These are phyloP conservation scores for Protonemura montana DNA, from an alignment of 2,888 invertebrate genomes.

Conservation along the genomic window DNA sequence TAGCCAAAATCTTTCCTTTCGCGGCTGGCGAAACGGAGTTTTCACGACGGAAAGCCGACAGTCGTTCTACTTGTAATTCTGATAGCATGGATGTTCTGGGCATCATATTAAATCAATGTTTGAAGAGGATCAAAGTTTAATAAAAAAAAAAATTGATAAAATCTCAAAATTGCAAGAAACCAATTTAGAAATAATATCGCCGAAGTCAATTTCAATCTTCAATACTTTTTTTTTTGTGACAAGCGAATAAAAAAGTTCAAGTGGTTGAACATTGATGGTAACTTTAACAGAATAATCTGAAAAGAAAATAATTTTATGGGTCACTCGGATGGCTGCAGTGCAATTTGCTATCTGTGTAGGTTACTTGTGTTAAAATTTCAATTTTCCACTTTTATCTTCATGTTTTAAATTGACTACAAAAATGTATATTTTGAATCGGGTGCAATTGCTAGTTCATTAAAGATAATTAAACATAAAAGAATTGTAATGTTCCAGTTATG, in stretches of 20 bases:
- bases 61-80: background rate
- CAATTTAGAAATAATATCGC: background rate
- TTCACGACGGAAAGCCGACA: background rate
- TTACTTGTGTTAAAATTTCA: no score
- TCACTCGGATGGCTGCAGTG: no score
- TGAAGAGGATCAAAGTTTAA: background rate
- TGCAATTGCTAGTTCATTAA: conserved; percentile 15
- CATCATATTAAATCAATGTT: background rate
- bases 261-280: background rate
- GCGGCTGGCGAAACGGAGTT: background rate
- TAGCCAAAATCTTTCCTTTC: background rate
- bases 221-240: background rate
- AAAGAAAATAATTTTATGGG: no score
- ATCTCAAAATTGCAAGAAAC: background rate
- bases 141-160: background rate
- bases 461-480: conserved; percentile 1
- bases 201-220: background rate
- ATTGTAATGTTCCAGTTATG: conserved; percentile 1
- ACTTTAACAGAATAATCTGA: no score
- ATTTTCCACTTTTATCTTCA: no score
- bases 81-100: background rate
- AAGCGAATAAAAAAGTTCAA: background rate
- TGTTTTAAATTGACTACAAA: background rate
- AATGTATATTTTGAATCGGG: background rate
- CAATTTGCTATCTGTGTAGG: no score